These are phyloP conservation scores for Gnathonemus longibarbis DNA, from an alignment of 2,113 vertebrate genomes.

Conservation along the genomic window DNA sequence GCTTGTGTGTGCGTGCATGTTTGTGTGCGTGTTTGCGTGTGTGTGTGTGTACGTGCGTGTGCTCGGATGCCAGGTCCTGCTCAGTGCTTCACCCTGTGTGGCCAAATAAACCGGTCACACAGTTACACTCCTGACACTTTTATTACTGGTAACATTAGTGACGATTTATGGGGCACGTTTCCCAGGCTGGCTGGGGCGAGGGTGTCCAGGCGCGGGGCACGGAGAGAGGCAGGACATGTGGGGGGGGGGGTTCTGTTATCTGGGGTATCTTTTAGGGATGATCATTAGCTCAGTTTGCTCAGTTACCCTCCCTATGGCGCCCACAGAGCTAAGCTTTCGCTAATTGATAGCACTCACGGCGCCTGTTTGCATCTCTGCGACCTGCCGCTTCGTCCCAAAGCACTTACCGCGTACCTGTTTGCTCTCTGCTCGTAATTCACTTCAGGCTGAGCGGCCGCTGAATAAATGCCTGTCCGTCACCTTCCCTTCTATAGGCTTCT, in stretches of 20 bases:
- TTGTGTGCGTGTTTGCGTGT: not conserved
- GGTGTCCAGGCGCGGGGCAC: slow-evolving; percentile 27
- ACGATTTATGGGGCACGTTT: slow-evolving; percentile 52
- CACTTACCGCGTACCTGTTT: not conserved
- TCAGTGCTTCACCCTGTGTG: slow-evolving; percentile 39
- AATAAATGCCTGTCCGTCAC: not conserved
- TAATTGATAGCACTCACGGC: not conserved
- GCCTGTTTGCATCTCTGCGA: not conserved
- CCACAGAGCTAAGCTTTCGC: not conserved
- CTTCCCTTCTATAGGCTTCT: not conserved
- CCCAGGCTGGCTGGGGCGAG: slow-evolving; percentile 41
- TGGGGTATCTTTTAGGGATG: not conserved
- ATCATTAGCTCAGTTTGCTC: not conserved
- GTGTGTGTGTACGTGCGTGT: not conserved
- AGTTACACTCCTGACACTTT: slow-evolving; percentile 47
- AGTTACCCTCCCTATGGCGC: not conserved
- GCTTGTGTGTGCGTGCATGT: not conserved
- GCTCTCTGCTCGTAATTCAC: not conserved
- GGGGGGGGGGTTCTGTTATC: not conserved
- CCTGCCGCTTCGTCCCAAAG: not conserved
- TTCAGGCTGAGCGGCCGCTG: not conserved
- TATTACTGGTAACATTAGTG: slow-evolving; percentile 54
- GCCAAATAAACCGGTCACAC: slow-evolving; percentile 45
- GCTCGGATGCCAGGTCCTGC: not conserved
- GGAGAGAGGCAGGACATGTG: not conserved